A percentile compares a stretch with the other conserved stretches of the same genome.
These are phyloP conservation scores for Fragum sueziense DNA, from an alignment of 2,888 invertebrate genomes.

Conservation along the genomic window DNA sequence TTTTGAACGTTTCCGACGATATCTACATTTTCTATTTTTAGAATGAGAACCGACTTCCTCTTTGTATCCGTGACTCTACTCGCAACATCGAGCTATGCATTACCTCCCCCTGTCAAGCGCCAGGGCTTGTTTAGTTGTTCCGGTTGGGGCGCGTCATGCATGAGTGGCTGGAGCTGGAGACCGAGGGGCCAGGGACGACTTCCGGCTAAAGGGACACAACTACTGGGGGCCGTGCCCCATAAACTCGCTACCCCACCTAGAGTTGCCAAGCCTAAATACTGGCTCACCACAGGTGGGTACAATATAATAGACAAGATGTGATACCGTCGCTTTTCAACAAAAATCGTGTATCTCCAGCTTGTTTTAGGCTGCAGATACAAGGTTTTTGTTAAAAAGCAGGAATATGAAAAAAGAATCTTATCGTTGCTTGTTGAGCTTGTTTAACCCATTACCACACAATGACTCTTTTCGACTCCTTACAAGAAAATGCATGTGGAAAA, in stretches of 20 bases:
- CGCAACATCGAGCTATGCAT: background rate
- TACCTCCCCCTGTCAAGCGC: conserved; percentile 41
- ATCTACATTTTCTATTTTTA: conserved; percentile 6
- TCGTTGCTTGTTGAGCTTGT: too few relatives aligned
- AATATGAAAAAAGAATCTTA: too few relatives aligned
- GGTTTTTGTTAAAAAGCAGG: too few relatives aligned
- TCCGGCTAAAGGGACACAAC: background rate
- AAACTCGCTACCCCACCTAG: background rate
- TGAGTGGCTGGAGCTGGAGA: conserved; percentile 40
- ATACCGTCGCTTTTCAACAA: too few relatives aligned
- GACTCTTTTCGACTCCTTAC: too few relatives aligned
- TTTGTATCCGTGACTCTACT: background rate
- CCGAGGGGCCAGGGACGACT: background rate
- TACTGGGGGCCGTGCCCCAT: background rate
- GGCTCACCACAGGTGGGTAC: conserved; percentile 51
- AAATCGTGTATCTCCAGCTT: too few relatives aligned
- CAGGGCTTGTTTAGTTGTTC: conserved; percentile 68
- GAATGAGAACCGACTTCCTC: conserved; percentile 15
- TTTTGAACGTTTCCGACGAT: too few relatives aligned
- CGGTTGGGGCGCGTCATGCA: conserved; percentile 73
- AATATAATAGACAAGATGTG: too few relatives aligned
- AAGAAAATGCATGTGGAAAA: too few relatives aligned
- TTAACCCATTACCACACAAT: too few relatives aligned
- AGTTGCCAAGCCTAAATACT: conserved; percentile 10
- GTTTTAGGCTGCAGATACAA: too few relatives aligned